A percentile compares a stretch with the other conserved stretches of the same genome.
These are phyloP conservation scores for Philopedon plagiatum DNA, from an alignment of 2,888 invertebrate species.

Conservation along the genomic window DNA sequence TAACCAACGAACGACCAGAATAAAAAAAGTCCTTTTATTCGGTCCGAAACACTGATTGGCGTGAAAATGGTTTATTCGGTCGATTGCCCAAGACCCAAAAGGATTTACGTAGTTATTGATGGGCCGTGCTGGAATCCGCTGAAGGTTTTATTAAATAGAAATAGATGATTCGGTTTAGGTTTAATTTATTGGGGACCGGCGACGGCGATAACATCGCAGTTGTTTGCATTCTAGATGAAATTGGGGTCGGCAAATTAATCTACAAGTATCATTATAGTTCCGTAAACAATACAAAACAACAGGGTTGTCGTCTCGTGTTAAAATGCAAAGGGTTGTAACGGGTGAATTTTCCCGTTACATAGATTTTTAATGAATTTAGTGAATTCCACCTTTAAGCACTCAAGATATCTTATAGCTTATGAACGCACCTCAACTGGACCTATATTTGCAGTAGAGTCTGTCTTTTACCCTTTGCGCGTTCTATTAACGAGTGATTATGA, in stretches of 20 bases:
- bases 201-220: conserved; percentile 8
- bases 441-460: too few relatives aligned
- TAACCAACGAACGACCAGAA: conserved; percentile 21
- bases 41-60: conserved; percentile 34
- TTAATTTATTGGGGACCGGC: conserved; percentile 15
- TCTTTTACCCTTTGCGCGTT: too few relatives aligned
- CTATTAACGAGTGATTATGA: too few relatives aligned
- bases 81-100: conserved; percentile 17
- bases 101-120: conserved; percentile 32
- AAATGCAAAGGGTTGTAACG: too few relatives aligned
- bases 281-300: too few relatives aligned
- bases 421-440: too few relatives aligned
- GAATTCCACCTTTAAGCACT: too few relatives aligned
- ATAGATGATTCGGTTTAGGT: conserved; percentile 17
- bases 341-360: too few relatives aligned
- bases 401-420: too few relatives aligned
- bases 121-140: conserved; percentile 2
- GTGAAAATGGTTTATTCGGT: conserved; percentile 33
- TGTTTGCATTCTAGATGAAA: conserved; percentile 7
- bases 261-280: neutral
- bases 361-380: too few relatives aligned
- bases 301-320: too few relatives aligned
- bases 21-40: conserved; percentile 32
- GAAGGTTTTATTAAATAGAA: conserved; percentile 28
- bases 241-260: neutral